phyloP scores from a whole-genome alignment of 2,888 invertebrate species.

The Apamea anceps region DNA sequence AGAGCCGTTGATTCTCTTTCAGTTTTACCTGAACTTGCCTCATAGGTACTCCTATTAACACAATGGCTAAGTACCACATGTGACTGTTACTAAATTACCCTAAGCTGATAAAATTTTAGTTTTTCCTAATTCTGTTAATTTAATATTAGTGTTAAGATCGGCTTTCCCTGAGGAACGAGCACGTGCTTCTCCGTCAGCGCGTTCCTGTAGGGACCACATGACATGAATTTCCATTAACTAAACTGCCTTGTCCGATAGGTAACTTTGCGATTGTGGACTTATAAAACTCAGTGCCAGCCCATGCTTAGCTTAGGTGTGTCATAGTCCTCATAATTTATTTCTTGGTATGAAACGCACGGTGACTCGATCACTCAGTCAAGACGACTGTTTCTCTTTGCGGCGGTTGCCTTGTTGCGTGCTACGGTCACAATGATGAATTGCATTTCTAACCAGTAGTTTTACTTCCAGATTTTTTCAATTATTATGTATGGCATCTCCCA shows the following conservation, averaged over 20 bases:
- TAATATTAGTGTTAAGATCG: too few species aligned
- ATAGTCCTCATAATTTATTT: slow-evolving; percentile 30
- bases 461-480: background rate
- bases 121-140: too few species aligned
- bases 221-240: too few species aligned
- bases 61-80: background rate
- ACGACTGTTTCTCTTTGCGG: slow-evolving; percentile 50
- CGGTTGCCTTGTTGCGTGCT: slow-evolving; percentile 36
- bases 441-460: slow-evolving; percentile 28
- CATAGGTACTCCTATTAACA: background rate
- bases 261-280: background rate
- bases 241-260: too few species aligned
- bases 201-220: too few species aligned
- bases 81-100: too few species aligned
- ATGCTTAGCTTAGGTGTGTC: slow-evolving; percentile 1
- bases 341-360: slow-evolving; percentile 38
- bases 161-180: too few species aligned
- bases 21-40: background rate
- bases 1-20: background rate
- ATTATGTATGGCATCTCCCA: background rate
- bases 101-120: too few species aligned
- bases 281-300: background rate
- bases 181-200: too few species aligned
- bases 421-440: slow-evolving; percentile 31
- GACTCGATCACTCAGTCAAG: slow-evolving; percentile 53